A percentile compares a stretch with the other conserved stretches of the same genome.
Conservation (phyloP, 1,140 invertebrate genomes). For the Pissodes strobi region DNA sequence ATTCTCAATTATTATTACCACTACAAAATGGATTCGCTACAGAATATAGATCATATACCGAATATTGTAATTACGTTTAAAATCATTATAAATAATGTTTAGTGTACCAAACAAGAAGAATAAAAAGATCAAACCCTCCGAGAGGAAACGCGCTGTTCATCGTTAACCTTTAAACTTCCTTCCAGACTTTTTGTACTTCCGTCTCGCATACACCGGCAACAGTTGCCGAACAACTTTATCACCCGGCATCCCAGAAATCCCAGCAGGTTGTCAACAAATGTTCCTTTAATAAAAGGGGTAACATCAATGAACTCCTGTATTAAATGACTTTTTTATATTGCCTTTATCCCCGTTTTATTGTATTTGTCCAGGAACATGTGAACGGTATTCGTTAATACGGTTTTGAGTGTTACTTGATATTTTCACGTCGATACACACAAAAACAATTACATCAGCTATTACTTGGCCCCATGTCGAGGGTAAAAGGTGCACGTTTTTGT, state of each 20-base stretch:
- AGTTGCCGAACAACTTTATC: constrained; percentile 30
- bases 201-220: not conserved
- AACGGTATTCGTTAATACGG: constrained; percentile 19
- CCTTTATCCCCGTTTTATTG: constrained; percentile 6
- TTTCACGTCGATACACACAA: constrained; percentile 39
- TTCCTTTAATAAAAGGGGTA: constrained; percentile 25
- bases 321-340: constrained; percentile 37
- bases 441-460: constrained; percentile 34
- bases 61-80: too few species aligned
- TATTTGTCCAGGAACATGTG: constrained; percentile 23
- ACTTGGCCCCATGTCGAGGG: constrained; percentile 18
- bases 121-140: too few species aligned
- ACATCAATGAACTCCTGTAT: constrained; percentile 28
- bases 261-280: constrained; percentile 35
- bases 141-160: not conserved
- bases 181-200: constrained; percentile 22
- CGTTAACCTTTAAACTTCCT: constrained; percentile 29
- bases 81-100: too few species aligned
- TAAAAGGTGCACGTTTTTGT: constrained; percentile 21
- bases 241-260: constrained; percentile 11
- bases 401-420: constrained; percentile 43
- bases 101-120: too few species aligned
- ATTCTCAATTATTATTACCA: too few species aligned
- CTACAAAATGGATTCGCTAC: too few species aligned
- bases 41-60: too few species aligned